phyloP scores from a whole-genome alignment of 1,140 invertebrate species.

The Apis mellifera region Amel_HAv3.1 CM009937.2:10490501-10491000 shows the following conservation, averaged over 20 bases:
- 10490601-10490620: no score
- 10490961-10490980: constrained; percentile 21
- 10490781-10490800: constrained; percentile 51
- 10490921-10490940: constrained; percentile 62
- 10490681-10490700: no score
- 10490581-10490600: no score
- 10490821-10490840: constrained; percentile 40
- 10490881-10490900: constrained; percentile 65
- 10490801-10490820: constrained; percentile 20
- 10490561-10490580: no score
- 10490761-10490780: constrained; percentile 26
- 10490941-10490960: constrained; percentile 73
- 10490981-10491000: neutral
- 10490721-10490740: neutral
- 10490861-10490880: constrained; percentile 67
- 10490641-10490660: no score
- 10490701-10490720: no score
- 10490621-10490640: no score
- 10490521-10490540: no score
- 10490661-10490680: no score
- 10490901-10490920: constrained; percentile 73
- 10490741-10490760: neutral
- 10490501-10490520: no score
- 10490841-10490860: constrained; percentile 55
- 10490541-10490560: no score